These are phyloP conservation scores for Sebastes dallii DNA, from an alignment of 2,797 vertebrate genomes.

Conservation along the genomic window DNA sequence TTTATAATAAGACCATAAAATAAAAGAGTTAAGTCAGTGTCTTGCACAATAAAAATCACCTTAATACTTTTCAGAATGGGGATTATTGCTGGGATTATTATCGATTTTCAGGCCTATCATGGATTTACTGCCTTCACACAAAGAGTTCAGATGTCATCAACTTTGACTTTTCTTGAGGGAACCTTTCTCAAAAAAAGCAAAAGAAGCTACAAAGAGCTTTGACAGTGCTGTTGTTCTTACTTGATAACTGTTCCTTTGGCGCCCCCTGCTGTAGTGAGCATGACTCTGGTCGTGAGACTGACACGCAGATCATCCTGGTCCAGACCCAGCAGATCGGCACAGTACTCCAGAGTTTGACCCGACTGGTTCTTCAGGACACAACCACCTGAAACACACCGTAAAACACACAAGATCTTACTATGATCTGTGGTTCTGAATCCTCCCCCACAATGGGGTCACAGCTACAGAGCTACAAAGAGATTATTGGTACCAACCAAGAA, in stretches of 20 bases:
- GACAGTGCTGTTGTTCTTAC: constrained; percentile 77
- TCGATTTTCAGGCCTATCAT: constrained; percentile 18
- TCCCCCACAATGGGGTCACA: neutral
- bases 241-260: constrained; percentile 99
- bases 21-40: constrained; percentile 1
- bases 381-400: constrained; percentile 83
- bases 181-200: neutral
- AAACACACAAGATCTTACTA: neutral
- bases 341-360: constrained; percentile 86
- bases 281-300: constrained; percentile 95
- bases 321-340: constrained; percentile 91
- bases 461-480: neutral
- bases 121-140: neutral
- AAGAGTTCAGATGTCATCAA: neutral
- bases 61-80: too few species aligned
- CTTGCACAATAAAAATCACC: neutral
- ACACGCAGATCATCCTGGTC: constrained; percentile 92
- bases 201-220: neutral
- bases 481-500: neutral
- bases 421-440: neutral
- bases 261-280: constrained; percentile 99
- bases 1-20: neutral
- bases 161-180: neutral
- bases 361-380: constrained; percentile 91
- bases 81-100: neutral